These are phyloP conservation scores for Drosophila borborema DNA, from an alignment of 2,888 invertebrate species.

Conservation along the genomic window DNA sequence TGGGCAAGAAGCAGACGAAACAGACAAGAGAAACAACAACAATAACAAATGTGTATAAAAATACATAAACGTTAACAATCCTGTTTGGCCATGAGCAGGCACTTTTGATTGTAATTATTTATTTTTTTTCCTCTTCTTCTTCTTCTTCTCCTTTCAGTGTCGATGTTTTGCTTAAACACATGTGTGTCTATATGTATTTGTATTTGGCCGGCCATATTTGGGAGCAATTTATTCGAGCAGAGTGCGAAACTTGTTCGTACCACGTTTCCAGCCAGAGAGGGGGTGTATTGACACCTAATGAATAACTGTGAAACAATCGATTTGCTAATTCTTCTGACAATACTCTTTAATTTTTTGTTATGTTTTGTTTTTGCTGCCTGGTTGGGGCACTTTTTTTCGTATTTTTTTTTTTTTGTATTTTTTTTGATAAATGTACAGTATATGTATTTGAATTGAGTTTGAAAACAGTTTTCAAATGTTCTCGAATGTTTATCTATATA, in stretches of 20 bases:
- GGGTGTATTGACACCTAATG: conserved; percentile 13
- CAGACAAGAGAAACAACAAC: conserved; percentile 23
- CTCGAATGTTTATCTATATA: background rate
- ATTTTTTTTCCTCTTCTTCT: conserved; percentile 24
- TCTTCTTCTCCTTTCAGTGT: background rate
- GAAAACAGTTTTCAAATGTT: background rate
- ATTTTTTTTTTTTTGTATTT: too few relatives aligned
- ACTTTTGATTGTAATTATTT: conserved; percentile 66
- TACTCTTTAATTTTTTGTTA: conserved; percentile 21
- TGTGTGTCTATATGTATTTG: background rate
- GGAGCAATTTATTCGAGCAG: conserved; percentile 55
- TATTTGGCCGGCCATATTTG: conserved; percentile 24
- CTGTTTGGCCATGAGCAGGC: conserved; percentile 68
- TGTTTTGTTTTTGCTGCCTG: conserved; percentile 13
- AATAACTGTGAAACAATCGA: conserved; percentile 38
- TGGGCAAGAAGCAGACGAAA: background rate
- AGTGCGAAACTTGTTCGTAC: conserved; percentile 48
- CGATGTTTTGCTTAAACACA: conserved; percentile 20
- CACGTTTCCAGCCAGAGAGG: background rate
- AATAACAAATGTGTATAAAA: conserved; percentile 18
- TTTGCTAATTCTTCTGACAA: conserved; percentile 37
- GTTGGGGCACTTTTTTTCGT: conserved; percentile 32
- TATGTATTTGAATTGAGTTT: background rate
- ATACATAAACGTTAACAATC: conserved; percentile 53
- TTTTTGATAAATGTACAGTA: too few relatives aligned